Percentiles rank a stretch among this genome's conserved stretches.
Conservation (phyloP, 2,113 vertebrate species). For the Hydrochoerus hydrochaeris region DNA sequence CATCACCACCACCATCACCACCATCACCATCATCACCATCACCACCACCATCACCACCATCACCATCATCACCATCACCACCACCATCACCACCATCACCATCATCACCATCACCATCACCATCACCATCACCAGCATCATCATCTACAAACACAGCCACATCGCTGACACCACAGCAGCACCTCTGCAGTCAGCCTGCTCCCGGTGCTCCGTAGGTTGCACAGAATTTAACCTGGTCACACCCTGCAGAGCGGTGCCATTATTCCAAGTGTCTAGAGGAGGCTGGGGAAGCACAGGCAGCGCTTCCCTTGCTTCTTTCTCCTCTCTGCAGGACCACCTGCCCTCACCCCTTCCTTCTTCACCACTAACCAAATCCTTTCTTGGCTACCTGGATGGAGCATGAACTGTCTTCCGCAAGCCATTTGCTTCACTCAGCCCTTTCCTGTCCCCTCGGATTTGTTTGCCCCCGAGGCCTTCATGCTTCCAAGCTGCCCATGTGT, state of each 20-base stretch:
- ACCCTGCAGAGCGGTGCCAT: not conserved
- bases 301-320: not conserved
- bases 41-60: fast-evolving
- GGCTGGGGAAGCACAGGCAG: not conserved
- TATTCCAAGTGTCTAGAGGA: not conserved
- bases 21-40: not conserved
- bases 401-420: not conserved
- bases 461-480: fast-evolving
- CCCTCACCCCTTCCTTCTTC: not conserved
- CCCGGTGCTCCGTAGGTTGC: fast-evolving
- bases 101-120: fast-evolving
- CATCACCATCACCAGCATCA: not conserved
- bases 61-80: fast-evolving
- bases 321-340: not conserved
- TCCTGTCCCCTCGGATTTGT: too few species aligned
- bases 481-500: not conserved
- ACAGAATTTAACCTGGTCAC: fast-evolving
- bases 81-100: fast-evolving
- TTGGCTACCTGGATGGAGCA: not conserved
- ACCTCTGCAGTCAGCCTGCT: not conserved
- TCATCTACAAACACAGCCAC: not conserved
- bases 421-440: not conserved
- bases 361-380: not conserved
- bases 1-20: not conserved
- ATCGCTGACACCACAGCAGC: too few species aligned